Base-by-base conservation (phyloP, 2,797 vertebrate species). In the Artibeus jamaicensis region DNA sequence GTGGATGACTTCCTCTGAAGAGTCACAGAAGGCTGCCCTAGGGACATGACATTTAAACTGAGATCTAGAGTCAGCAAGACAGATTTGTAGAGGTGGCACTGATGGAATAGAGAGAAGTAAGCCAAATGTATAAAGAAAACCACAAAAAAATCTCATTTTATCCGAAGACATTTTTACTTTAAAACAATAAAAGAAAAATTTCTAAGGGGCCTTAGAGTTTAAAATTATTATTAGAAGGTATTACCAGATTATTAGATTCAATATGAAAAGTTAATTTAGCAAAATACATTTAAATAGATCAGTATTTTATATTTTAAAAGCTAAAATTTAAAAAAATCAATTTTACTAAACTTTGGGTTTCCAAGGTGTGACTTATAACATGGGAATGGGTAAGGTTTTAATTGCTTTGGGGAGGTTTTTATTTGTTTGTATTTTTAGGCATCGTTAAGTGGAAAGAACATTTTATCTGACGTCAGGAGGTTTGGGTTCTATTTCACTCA, bases 351-450 rank as follows among this genome's bases (percentile, higher is more conserved):
- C 26, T 32, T 65, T 8, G 32, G 71, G 12, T 6, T 91, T 86
- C 65, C 46, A 18, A 77, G 62, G 34, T 46, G 18, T 76, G 39
- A 48, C 42, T 62, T 57, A 32, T 53, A 57, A 67, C 26, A 6
- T 93, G 53, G 34, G 50, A 84, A 71, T 59, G 67, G 74, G 73
- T 70, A 81, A 26, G 15, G 94, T 93, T 83, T 90, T 96, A 67
- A 94, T 96, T 97, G 71, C 91, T 57, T 86, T 89, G 70, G 73
- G 78, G 46, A 37, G n/a, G 50, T 91, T 86, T 94, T 44, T 70
- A 53, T 92, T 83, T 96, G 81, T 92, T 82, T 91, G 62, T 96
- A 74, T 93, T 97, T 96, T 92, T 95, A 92, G 95, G 82, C 68
- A 89, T 91, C 4, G 0, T 46, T 53, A 55, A 95, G 57, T 91